A percentile compares a stretch with the other conserved stretches of the same genome.
Conservation (phyloP, 2,888 invertebrate genomes). For the Pheosia tremula region DNA sequence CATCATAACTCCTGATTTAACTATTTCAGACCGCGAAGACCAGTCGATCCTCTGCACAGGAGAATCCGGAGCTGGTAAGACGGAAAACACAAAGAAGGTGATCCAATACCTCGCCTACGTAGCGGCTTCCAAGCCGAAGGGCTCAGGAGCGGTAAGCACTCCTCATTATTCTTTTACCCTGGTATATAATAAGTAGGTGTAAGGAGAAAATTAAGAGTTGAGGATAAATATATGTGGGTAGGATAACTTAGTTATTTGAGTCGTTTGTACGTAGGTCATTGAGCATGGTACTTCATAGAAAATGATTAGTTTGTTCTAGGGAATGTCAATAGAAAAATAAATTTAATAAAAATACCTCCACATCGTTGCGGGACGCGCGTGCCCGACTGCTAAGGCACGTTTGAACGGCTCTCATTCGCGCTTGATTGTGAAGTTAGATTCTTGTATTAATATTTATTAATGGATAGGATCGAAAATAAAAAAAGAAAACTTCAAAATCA, state of each 20-base stretch:
- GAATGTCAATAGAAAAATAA: not conserved
- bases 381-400: not conserved
- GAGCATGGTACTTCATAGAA: not conserved
- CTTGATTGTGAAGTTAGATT: not conserved
- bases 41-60: slow-evolving; percentile 99
- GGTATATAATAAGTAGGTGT: not conserved
- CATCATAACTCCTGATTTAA: not conserved
- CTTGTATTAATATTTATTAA: not conserved
- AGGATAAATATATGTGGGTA: not conserved
- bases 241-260: no score
- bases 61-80: slow-evolving; percentile 99
- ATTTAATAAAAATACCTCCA: slow-evolving; percentile 1
- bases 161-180: not conserved
- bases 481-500: not conserved
- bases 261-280: not conserved
- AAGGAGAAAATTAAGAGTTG: not conserved
- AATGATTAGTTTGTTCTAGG: not conserved
- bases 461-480: not conserved
- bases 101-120: slow-evolving; percentile 99
- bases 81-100: slow-evolving; percentile 99
- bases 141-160: slow-evolving; percentile 92
- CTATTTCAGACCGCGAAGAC: slow-evolving; percentile 96
- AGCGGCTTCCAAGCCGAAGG: slow-evolving; percentile 98
- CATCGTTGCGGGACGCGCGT: not conserved
- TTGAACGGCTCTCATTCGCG: not conserved